Percentiles rank a stretch among this genome's conserved stretches.
These are phyloP conservation scores for Oryzias woworae DNA, from an alignment of 2,113 vertebrate genomes.

Conservation along the genomic window DNA sequence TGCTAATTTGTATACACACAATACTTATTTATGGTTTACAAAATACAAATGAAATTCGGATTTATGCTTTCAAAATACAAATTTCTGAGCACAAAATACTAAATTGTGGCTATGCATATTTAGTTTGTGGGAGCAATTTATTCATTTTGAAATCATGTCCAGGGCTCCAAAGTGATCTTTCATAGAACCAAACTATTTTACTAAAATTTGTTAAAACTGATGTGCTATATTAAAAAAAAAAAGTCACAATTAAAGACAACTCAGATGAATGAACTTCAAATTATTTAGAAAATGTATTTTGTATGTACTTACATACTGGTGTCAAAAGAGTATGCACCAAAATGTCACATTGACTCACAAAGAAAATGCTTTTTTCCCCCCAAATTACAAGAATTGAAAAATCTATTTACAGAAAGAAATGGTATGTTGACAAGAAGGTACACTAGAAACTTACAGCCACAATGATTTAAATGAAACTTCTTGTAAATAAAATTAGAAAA, in stretches of 20 bases:
- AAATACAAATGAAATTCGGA: no score
- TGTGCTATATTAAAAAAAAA: not conserved
- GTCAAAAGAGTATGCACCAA: slow-evolving; percentile 75
- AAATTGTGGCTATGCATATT: no score
- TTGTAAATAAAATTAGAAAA: slow-evolving; percentile 32
- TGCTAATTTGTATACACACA: no score
- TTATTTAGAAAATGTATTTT: slow-evolving; percentile 79
- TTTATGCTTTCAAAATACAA: no score
- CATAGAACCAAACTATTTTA: no score
- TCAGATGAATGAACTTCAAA: slow-evolving; percentile 8
- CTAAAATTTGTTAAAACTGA: no score
- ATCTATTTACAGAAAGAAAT: slow-evolving; percentile 77
- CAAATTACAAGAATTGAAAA: slow-evolving; percentile 73
- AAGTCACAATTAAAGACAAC: slow-evolving; percentile 13
- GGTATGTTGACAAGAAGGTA: slow-evolving; percentile 57
- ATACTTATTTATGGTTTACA: no score
- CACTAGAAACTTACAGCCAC: slow-evolving; percentile 67
- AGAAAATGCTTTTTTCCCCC: slow-evolving; percentile 62
- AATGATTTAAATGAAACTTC: slow-evolving; percentile 45
- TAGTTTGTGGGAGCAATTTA: no score
- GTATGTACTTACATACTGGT: slow-evolving; percentile 79
- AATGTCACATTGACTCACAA: slow-evolving; percentile 75
- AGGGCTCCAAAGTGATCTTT: no score
- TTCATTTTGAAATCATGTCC: no score
- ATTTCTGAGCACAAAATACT: no score